phyloP scores from a whole-genome alignment of 2,888 invertebrate species.

The Carpatolechia fugitivella region DNA sequence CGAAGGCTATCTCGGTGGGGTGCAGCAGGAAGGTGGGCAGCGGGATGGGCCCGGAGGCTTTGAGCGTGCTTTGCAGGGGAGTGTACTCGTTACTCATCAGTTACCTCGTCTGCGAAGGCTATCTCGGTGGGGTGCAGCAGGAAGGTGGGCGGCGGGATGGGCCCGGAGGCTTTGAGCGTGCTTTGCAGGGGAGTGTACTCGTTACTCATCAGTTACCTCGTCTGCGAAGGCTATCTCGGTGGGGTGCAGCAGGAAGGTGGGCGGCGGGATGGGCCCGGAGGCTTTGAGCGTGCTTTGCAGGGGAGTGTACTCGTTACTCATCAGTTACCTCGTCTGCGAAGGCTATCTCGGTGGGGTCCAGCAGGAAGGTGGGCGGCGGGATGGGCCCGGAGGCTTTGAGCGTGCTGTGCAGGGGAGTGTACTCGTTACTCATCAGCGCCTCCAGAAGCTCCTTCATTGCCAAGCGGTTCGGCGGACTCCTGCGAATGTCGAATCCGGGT shows the following conservation, averaged over 20 bases:
- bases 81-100: conserved; percentile 40
- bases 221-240: conserved; percentile 31
- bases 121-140: no score
- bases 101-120: no score
- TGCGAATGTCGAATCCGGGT: conserved; percentile 27
- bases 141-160: conserved; percentile 38
- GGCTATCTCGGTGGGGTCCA: conserved; percentile 47
- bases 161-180: conserved; percentile 39
- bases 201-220: conserved; percentile 33
- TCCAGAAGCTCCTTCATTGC: conserved; percentile 70
- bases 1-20: conserved; percentile 34
- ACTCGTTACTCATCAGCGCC: conserved; percentile 60
- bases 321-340: conserved; percentile 31
- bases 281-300: conserved; percentile 63
- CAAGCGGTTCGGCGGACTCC: conserved; percentile 63
- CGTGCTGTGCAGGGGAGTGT: conserved; percentile 60
- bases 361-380: conserved; percentile 64
- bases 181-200: conserved; percentile 41
- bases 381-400: conserved; percentile 62
- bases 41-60: conserved; percentile 63
- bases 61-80: conserved; percentile 40
- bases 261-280: conserved; percentile 64
- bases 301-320: conserved; percentile 60
- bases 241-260: conserved; percentile 54
- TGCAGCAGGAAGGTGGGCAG: conserved; percentile 61